Base-by-base conservation (phyloP, 2,888 invertebrate species). In the Odiellus spinosus region DNA sequence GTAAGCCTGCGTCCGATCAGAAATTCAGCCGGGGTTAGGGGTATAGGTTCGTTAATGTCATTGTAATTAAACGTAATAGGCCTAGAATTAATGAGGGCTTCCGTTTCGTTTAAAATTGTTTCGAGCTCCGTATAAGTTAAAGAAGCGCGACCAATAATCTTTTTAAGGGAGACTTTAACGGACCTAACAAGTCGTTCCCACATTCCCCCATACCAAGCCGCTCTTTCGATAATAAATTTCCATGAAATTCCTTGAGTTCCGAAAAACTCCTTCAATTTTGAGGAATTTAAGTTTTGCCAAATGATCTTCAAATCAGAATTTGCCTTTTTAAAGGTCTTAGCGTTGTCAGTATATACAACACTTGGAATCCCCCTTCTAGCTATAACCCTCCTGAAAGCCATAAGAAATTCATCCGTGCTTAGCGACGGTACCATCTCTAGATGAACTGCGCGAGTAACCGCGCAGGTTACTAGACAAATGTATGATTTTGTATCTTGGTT, bases 161-260 rank as follows among this genome's bases (percentile, higher is more conserved):
- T 56, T 12, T 61, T 46, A 15, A 68, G 46, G 5, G 65, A 42
- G 5, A 48, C 48, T 53, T 71, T 69, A 5, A 67, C 34, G 5
- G 62, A 40, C 5, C 62, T 58, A 14, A 67, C 57, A 5, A 69
- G 51, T 17, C 66, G 52, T 54, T 69, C 66, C 59, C 64, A 70
- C 54, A 61, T 63, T 40, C 67, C 66, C 39, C 67, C 67, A 64
- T 63, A 64, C 26, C 67, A 68, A 3, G 67, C 55, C 4, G 66
- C 62, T 1, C 58, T 52, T 6, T 64, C 64, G 4, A 63, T 61
- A 45, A 62, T 67, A 49, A 66, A 67, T 12, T 48, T 51, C 59
- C 61, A 61, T 2, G 45, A 12, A 32, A 61, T 59, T 34, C 42
- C 38, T 17, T 50, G 15, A 3, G 21, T n/a, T 12, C 44, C 32